A percentile compares a stretch with the other conserved stretches of the same genome.
phyloP scores from a whole-genome alignment of 2,797 vertebrate genomes.

The Astyanax mexicanus region DNA sequence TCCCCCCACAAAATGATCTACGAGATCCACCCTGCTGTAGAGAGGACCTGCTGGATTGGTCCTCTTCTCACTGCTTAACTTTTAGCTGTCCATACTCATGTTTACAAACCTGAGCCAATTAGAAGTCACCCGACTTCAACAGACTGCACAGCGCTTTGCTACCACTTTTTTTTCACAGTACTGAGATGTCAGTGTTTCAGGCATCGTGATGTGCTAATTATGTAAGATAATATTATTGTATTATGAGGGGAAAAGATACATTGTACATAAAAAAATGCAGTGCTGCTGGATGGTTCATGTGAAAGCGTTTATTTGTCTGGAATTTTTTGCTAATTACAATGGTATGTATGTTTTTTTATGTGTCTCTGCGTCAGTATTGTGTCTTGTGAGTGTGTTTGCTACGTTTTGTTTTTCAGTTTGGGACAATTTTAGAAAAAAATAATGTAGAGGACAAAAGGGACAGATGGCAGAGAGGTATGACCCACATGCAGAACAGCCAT shows the following conservation, averaged over 20 bases:
- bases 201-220: constrained; percentile 66
- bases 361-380: constrained; percentile 57
- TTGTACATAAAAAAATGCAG: constrained; percentile 73
- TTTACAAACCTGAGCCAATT: constrained; percentile 63
- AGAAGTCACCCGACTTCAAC: constrained; percentile 70
- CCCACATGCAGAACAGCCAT: constrained; percentile 40
- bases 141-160: constrained; percentile 71
- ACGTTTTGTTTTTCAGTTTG: constrained; percentile 19
- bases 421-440: constrained; percentile 6
- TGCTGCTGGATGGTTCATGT: constrained; percentile 67
- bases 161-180: constrained; percentile 57
- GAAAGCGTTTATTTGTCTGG: constrained; percentile 51
- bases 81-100: constrained; percentile 49
- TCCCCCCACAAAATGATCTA: background rate
- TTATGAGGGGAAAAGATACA: constrained; percentile 46
- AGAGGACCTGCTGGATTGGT: constrained; percentile 58
- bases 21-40: constrained; percentile 49
- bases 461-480: background rate
- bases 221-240: constrained; percentile 67
- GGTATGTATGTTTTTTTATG: constrained; percentile 62
- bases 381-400: constrained; percentile 40
- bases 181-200: constrained; percentile 65
- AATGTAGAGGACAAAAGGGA: constrained; percentile 37
- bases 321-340: constrained; percentile 59
- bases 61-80: constrained; percentile 40